Evolutionary conservation across 1,140 invertebrate species (phyloP), one percentile per base, ranked within the genome.

Genomic region (Drosophila ananassae): DNA sequence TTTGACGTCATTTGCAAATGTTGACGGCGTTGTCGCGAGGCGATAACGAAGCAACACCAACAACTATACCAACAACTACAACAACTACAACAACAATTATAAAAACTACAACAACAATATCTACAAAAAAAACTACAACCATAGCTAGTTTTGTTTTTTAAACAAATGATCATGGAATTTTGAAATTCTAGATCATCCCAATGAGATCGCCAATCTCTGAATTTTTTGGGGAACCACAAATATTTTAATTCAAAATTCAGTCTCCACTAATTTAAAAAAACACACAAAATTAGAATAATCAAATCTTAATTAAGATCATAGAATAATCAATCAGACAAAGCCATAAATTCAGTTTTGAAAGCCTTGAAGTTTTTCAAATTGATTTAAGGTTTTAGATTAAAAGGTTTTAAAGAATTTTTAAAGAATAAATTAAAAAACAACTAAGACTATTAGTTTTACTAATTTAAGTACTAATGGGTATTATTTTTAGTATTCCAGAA

Each of bases 1-100:
- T 89, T 87, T 87, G 82, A 89, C 82, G 82, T 87, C 82, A 87
- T 87, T 85, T 44, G 82, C 77, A 80, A 85, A 79, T 66, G 80
- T 84, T 83, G 59, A 46, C 60, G 52, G 34, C 48, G 62, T 63
- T 30, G 69, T 17, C 25, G 59, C 32, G 13, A 48, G 72, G 69
- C 82, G 81, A 85, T 85, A 85, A 85, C 81, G 66, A 77, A 77
- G 50, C 77, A 80, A 30, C 69, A 79, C 39, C 51, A 60, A 30
- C 67, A 73, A 28, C 34, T 46, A 52, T 30, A 77, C n/a, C 47
- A 57, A 47, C 41, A 61, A 17, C 17, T 17, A 17, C 17, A 17
- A 44, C 44, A 57, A 41, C 5, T 46, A 51, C 3, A 25, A 22
- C 3, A 51, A 13, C 55, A 53, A 37, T 32, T 12, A 37, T 12